phyloP scores from a whole-genome alignment of 2,888 invertebrate species.

The Polymixis lichenea region DNA sequence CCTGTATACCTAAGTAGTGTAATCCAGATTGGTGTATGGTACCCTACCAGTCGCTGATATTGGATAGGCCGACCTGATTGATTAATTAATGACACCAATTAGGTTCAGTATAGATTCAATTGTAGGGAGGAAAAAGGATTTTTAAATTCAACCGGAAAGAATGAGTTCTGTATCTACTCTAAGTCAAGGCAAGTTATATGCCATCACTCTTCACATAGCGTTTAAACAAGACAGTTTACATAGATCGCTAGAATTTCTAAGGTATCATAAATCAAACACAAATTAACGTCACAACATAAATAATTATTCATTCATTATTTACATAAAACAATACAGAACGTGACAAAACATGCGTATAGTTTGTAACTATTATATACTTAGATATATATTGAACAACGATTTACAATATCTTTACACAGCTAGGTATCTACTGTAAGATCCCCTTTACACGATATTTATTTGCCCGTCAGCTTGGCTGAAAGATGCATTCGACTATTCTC shows the following conservation, averaged over 20 bases:
- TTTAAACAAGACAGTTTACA: constrained; percentile 28
- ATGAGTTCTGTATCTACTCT: background rate
- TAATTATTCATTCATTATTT: constrained; percentile 87
- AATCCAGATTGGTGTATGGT: background rate
- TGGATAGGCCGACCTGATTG: background rate
- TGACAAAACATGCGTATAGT: constrained; percentile 70
- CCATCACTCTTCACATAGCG: background rate
- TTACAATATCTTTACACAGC: constrained; percentile 36
- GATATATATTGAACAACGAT: constrained; percentile 53
- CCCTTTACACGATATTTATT: background rate
- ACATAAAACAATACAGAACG: constrained; percentile 78
- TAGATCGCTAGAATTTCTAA: constrained; percentile 55
- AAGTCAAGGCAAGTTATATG: background rate
- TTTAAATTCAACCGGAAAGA: background rate
- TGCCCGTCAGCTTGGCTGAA: too few relatives aligned
- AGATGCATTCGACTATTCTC: background rate
- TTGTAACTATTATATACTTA: constrained; percentile 32
- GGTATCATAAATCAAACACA: constrained; percentile 80
- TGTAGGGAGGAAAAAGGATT: too few relatives aligned
- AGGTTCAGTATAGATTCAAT: too few relatives aligned
- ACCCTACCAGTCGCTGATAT: too few relatives aligned
- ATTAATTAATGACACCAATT: background rate
- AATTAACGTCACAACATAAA: constrained; percentile 83
- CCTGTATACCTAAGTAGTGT: background rate
- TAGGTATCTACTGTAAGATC: constrained; percentile 9